Base-by-base conservation (phyloP, 1,140 invertebrate species). In the Drosophila tropicalis region DNA sequence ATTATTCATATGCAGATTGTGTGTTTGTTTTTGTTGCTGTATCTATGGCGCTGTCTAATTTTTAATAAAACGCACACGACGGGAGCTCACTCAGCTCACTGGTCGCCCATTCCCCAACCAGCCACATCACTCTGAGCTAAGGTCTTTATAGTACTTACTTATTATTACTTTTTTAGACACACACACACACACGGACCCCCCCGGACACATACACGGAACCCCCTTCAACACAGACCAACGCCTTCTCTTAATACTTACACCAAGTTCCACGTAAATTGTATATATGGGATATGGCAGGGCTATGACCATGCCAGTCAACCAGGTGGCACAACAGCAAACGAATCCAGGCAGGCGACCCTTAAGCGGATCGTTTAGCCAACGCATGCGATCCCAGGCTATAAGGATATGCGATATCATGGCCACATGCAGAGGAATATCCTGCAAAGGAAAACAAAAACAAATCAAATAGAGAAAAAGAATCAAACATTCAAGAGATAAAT, bases 211-310 rank as follows among this genome's bases (percentile, higher is more conserved):
- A 36, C 34, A 36, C 34, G n/a, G n/a, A n/a, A 3, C 9, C 1
- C 36, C 36, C 36, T 12, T 10, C 10, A 9, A 10, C 7, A 7
- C 34, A 36, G 7, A 2, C 7, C 7, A 7, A 34, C 32, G 32
- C 5, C 10, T 3, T 7, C 12, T 12, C 36, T 0, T 44, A n/a
- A 25, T 61, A 93, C 94, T 94, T 82, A 95, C 94, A 90, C 93
- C 94, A 61, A 96, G 90, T 89, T 96, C 95, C 29, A 96, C 93
- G 81, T 95, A 95, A 67, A 94, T 94, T 51, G 95, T 95, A 82
- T 96, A 96, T 34, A 96, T 95, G 39, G 95, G 95, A 92, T 95
- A 95, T 1, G 96, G 96, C 67, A 96, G 91, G 1, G 95, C 95
- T 25, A 96, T 94, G 80, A 95, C 95, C 67, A 95, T 93, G 13